Evolutionary conservation across 92 coral and sea anemone genomes (phyloP).

Genomic region (Palythoa grandis): DNA sequence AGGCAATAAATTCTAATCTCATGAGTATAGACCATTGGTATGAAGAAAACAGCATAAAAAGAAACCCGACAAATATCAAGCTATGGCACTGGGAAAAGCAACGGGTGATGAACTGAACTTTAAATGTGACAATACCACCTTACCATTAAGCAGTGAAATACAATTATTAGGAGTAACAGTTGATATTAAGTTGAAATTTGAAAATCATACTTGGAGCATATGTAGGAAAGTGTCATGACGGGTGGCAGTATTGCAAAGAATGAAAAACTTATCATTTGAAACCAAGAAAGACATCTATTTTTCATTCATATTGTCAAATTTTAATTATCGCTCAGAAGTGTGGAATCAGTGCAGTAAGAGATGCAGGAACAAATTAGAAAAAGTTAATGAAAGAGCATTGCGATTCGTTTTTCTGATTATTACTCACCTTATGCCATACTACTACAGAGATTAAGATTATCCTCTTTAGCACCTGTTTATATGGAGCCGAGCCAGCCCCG

Average conservation of each 20-base stretch:
- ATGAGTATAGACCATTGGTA: neutral
- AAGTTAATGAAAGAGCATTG: conserved; percentile 51
- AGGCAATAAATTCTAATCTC: neutral
- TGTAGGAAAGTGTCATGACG: conserved; percentile 46
- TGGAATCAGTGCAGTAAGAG: conserved; percentile 50
- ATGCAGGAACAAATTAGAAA: conserved; percentile 41
- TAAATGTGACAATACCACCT: neutral
- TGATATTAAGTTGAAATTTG: conserved; percentile 26
- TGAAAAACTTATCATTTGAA: conserved; percentile 29
- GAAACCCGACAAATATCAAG: neutral
- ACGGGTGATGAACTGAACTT: neutral
- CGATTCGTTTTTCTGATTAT: conserved; percentile 33
- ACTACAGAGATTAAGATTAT: conserved; percentile 46
- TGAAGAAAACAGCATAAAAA: neutral
- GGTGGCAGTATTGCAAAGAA: conserved; percentile 36
- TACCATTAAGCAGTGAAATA: too few relatives aligned
- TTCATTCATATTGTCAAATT: neutral
- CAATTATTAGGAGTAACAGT: conserved; percentile 40
- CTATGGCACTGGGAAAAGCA: neutral
- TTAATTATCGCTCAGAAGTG: conserved; percentile 8
- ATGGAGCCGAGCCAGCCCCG: too few relatives aligned
- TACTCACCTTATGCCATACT: neutral
- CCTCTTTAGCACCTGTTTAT: too few relatives aligned
- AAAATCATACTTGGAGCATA: neutral
- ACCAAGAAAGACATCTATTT: conserved; percentile 37